Conservation (phyloP, 2,888 invertebrate genomes). For the Phaonia tiefii region DNA sequence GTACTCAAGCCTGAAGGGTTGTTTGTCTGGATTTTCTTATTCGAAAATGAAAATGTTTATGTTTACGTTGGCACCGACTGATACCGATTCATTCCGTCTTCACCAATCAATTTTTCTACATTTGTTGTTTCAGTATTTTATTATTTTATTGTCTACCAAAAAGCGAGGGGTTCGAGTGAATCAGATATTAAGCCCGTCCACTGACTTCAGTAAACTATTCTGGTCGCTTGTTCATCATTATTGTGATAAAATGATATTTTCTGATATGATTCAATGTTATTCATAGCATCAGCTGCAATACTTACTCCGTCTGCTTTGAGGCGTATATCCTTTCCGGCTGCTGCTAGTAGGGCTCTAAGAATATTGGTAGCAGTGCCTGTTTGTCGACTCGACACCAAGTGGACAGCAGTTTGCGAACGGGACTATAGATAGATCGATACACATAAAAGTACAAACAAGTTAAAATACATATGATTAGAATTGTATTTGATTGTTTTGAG, state of each 20-base stretch:
- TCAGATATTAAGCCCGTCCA: background rate
- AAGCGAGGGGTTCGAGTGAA: background rate
- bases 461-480: background rate
- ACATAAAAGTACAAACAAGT: constrained; percentile 9
- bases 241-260: no score
- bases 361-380: constrained; percentile 96
- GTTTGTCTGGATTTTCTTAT: constrained; percentile 21
- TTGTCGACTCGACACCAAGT: constrained; percentile 95
- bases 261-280: background rate
- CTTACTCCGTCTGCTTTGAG: constrained; percentile 93
- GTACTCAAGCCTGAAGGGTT: constrained; percentile 29
- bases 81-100: constrained; percentile 68
- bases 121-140: constrained; percentile 29
- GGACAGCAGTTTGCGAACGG: constrained; percentile 95
- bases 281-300: constrained; percentile 65
- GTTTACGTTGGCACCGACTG: constrained; percentile 77
- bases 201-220: background rate
- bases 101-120: constrained; percentile 46
- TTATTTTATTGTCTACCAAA: constrained; percentile 31
- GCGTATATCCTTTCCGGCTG: constrained; percentile 94
- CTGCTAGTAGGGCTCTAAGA: constrained; percentile 91
- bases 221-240: no score
- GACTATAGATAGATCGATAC: constrained; percentile 83
- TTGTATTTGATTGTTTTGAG: background rate
- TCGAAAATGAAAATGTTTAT: constrained; percentile 69